A percentile compares a stretch with the other conserved stretches of the same genome.
Conservation (phyloP, 2,888 invertebrate genomes). For the Hydropsyche betteni region DNA sequence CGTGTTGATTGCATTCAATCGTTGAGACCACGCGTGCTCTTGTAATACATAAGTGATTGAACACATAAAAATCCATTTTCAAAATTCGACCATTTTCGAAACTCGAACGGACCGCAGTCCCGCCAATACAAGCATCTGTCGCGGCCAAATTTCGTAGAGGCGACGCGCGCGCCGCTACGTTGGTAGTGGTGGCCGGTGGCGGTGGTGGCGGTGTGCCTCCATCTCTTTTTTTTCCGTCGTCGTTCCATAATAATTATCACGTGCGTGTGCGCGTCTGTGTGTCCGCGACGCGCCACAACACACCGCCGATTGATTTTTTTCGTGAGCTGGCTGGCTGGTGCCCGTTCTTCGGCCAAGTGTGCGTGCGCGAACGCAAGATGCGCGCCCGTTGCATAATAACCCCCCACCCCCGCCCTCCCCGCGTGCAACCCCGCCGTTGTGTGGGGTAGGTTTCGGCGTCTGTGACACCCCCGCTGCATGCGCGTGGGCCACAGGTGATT, state of each 20-base stretch:
- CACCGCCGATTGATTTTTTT: conserved; percentile 40
- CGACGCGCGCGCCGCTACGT: not conserved
- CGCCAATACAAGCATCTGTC: not conserved
- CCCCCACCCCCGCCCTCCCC: not conserved
- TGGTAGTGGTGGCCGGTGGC: not conserved
- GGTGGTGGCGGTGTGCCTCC: conserved; percentile 17
- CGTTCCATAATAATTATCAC: conserved; percentile 38
- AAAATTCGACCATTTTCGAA: not conserved
- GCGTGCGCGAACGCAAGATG: conserved; percentile 7
- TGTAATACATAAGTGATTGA: too few species aligned
- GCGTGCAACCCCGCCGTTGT: not conserved
- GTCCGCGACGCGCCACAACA: conserved; percentile 31
- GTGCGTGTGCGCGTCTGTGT: conserved; percentile 36
- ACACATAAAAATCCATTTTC: too few species aligned
- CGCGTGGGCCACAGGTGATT: too few species aligned
- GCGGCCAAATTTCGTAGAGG: conserved; percentile 20
- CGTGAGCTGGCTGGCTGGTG: not conserved
- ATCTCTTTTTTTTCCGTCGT: not conserved
- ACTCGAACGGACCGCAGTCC: not conserved
- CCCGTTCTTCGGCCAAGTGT: conserved; percentile 7
- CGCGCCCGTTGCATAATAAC: conserved; percentile 21
- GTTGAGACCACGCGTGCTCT: too few species aligned
- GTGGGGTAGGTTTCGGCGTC: too few species aligned
- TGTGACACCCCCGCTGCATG: too few species aligned
- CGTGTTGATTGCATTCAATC: too few species aligned